Conservation (phyloP, 2,888 invertebrate genomes). For the Monochamus alternatus region DNA sequence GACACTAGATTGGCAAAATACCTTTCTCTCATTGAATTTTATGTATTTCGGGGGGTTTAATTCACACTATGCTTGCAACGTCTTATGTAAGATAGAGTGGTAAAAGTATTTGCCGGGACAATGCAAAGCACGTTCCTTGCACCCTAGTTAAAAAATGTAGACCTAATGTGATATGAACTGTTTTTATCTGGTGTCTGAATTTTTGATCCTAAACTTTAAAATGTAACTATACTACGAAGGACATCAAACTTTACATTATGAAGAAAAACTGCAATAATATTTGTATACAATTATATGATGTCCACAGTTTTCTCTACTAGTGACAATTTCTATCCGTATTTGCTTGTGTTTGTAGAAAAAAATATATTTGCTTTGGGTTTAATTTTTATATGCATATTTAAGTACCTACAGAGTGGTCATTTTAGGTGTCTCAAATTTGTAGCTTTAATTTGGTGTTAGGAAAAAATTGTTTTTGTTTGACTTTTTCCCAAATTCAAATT, state of each 20-base stretch:
- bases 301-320: neutral
- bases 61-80: too few species aligned
- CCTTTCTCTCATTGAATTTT: too few species aligned
- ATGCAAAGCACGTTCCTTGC: too few species aligned
- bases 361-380: neutral
- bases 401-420: neutral
- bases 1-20: too few species aligned
- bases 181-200: too few species aligned
- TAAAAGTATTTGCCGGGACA: too few species aligned
- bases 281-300: neutral
- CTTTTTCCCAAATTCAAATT: too few species aligned
- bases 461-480: neutral
- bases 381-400: conserved; percentile 3
- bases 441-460: neutral
- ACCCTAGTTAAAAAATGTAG: neutral
- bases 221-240: too few species aligned
- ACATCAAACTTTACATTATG: too few species aligned
- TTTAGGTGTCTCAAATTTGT: neutral
- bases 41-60: too few species aligned
- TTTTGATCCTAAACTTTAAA: too few species aligned
- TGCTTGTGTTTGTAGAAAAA: neutral
- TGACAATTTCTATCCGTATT: neutral
- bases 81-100: too few species aligned
- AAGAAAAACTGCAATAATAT: neutral
- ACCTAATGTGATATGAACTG: neutral